Evolutionary conservation across 2,888 invertebrate genomes (phyloP), one percentile per base, ranked within the genome.

Genomic region (Tetragonula carbonaria): DNA sequence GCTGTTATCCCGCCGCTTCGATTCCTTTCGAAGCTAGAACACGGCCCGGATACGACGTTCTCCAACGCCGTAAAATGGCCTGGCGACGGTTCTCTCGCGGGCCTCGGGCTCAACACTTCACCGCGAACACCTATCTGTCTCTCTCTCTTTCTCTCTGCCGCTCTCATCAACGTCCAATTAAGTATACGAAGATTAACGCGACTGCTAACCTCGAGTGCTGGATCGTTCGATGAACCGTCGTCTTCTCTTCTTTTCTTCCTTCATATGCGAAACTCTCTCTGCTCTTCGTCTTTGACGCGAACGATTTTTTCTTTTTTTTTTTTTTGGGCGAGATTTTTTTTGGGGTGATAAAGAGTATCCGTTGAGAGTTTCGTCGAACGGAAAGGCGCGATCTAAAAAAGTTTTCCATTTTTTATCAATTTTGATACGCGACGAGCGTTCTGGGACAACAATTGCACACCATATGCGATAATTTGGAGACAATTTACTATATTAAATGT

Each of bases 141-240:
- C 33, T 72, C 74, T 78, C 80, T 83, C 82, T 75, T 75, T 33
- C 33, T 75, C 62, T 62, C 78, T 72, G 75, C 78, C 80, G 50
- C 75, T 83, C 82, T 75, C 78, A 63, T 83, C 88, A 83, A 86
- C 75, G 88, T 87, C 88, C 88, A 87, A 87, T 87, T 87, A 88
- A 86, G 67, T 67, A 67, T 76, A 76, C 78, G 71, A 86, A 87
- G 84, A 87, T 87, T 73, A 84, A 57, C 74, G 18, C 65, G 67
- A 57, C 53, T 14, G 74, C 67, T 53, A 82, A 72, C 82, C 70
- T 78, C 45, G 53, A 75, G 45, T 55, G 23, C 23, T 16, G 28
- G 50, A 59, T 21, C 18, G 23, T 70, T 33, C 33, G 57, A 76
- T 65, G 23, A 53, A 63, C 63, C 21, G 53, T 53, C 21, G 53